Percentiles rank a stretch among this genome's conserved stretches.
Evolutionary conservation across 2,888 invertebrate species (phyloP).

Genomic region (Ormia ochracea): DNA sequence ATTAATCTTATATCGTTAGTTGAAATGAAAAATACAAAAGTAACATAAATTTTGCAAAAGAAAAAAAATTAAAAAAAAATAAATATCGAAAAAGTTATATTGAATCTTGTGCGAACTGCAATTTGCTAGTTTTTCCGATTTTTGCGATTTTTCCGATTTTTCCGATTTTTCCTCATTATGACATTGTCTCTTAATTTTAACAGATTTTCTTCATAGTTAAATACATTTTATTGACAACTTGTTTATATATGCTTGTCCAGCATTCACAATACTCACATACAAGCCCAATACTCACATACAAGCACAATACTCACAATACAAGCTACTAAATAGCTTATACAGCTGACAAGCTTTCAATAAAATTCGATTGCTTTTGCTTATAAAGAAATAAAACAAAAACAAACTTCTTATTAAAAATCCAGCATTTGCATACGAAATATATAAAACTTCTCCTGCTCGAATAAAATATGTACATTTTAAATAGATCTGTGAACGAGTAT

Average conservation of each 20-base stretch:
- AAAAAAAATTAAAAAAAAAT: too few species aligned
- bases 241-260: not conserved
- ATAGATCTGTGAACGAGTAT: not conserved
- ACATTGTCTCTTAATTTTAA: not conserved
- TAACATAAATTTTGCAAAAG: too few species aligned
- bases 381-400: not conserved
- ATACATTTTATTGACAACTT: not conserved
- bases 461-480: not conserved
- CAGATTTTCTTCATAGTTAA: not conserved
- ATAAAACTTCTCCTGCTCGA: not conserved
- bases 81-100: too few species aligned
- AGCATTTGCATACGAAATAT: constrained; percentile 41
- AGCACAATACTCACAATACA: not conserved
- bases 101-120: too few species aligned
- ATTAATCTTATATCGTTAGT: too few species aligned
- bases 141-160: too few species aligned
- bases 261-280: not conserved
- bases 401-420: constrained; percentile 43
- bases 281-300: not conserved
- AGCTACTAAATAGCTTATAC: constrained; percentile 37
- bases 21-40: too few species aligned
- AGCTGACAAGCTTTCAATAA: constrained; percentile 33
- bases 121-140: too few species aligned
- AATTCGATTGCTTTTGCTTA: not conserved
- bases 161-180: too few species aligned